These are phyloP conservation scores for Lumbricus terrestris DNA, from an alignment of 2,888 invertebrate genomes.

Conservation along the genomic window DNA sequence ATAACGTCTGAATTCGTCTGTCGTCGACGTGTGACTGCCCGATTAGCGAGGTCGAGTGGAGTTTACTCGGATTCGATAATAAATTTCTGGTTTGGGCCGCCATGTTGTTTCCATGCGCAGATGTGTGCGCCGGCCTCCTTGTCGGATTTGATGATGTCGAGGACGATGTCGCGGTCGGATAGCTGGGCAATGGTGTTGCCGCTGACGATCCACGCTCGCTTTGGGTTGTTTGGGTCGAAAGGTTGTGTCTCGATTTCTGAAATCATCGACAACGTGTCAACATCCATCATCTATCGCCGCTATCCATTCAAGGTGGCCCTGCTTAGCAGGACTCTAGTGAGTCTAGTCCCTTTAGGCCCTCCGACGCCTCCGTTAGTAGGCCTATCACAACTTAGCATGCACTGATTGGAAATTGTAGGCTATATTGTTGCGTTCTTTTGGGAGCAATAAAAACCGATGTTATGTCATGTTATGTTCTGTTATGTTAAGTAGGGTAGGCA, in stretches of 20 bases:
- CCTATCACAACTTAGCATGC: too few species aligned
- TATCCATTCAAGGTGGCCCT: too few species aligned
- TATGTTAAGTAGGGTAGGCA: too few species aligned
- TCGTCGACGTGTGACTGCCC: not conserved
- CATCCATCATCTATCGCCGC: not conserved
- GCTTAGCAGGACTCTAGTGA: too few species aligned
- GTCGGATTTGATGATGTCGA: not conserved
- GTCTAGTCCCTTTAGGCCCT: too few species aligned
- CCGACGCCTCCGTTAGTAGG: too few species aligned
- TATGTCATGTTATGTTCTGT: too few species aligned
- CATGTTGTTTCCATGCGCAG: slow-evolving; percentile 19
- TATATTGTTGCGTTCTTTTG: too few species aligned
- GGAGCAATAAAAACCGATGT: too few species aligned
- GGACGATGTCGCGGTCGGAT: slow-evolving; percentile 13
- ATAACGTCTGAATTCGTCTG: not conserved
- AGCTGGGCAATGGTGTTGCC: not conserved
- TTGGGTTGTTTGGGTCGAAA: slow-evolving; percentile 18
- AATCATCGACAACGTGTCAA: not conserved
- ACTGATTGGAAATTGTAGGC: too few species aligned
- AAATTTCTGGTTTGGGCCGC: slow-evolving; percentile 18
- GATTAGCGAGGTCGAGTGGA: not conserved
- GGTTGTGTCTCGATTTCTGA: slow-evolving; percentile 20
- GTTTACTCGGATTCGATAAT: slow-evolving; percentile 16
- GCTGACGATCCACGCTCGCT: slow-evolving; percentile 19
- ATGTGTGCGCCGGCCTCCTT: slow-evolving; percentile 11